Base-by-base conservation (phyloP, 2,113 vertebrate species). In the Polyodon spathula region DNA sequence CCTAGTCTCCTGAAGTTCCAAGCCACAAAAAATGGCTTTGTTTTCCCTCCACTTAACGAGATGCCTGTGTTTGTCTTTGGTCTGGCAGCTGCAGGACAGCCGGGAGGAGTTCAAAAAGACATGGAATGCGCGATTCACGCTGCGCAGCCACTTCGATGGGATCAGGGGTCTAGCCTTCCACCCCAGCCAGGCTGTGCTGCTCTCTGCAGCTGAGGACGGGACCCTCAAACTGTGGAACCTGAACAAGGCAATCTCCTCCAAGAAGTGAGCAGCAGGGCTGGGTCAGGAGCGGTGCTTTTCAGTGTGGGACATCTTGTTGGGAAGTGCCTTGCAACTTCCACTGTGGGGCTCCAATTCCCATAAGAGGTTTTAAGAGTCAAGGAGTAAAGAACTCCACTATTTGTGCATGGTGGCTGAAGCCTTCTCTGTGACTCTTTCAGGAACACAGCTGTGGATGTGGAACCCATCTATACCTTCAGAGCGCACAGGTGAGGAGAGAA, bases 221-320 rank as follows among this genome's bases (percentile, higher is more conserved):
- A 95, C 93, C 0, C 81, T 95, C 61, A 95, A 95, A 57, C 88
- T 95, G 16, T 95, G 93, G 93, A 95, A 94, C 80, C 87, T 95
- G 43, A 92, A 95, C 77, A 95, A 95, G 64, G 86, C 93, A 0
- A 89, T 88, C 59, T 78, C 90, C 4, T 90, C 92, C 53, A 94
- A 93, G 72, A 95, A 95, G 93, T 94, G 75, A 80, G 82, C 27
- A 27, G 27, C 27, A 27, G 27, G 27, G 27, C 27, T 27, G 27
- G 27, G 27, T 27, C 27, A 27, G 27, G 27, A 3, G 27, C 27
- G 3, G 27, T 27, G 27, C 27, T 3, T 27, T 1, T 27, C 27
- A 27, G 27, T 27, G 3, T 27, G 27, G 27, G 27, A 27, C 27
- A 27, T 27, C 27, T 27, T 27, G 27, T 27, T 27, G 3, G 1